Percentiles rank a stretch among this genome's conserved stretches.
phyloP scores from a whole-genome alignment of 2,888 invertebrate species.

The Tetragonisca angustula region DNA sequence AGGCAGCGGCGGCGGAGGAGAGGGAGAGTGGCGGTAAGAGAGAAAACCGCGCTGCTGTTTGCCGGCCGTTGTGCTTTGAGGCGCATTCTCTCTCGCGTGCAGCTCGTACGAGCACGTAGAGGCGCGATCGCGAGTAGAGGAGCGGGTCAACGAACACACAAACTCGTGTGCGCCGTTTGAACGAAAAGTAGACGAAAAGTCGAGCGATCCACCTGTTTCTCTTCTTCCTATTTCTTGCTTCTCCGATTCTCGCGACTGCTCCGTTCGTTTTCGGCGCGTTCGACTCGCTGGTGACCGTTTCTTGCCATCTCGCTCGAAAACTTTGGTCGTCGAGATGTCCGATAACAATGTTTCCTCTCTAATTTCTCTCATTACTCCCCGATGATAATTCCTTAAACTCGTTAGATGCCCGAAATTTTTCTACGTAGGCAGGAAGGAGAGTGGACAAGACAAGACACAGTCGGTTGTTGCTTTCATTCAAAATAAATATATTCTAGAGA shows the following conservation, averaged over 20 bases:
- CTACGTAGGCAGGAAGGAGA: not conserved
- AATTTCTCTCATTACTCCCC: too few species aligned
- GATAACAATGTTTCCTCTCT: not conserved
- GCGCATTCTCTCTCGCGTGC: constrained; percentile 53
- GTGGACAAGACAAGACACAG: constrained; percentile 7
- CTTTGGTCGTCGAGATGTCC: not conserved
- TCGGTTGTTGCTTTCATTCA: constrained; percentile 14
- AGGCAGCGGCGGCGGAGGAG: too few species aligned
- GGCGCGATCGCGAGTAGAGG: constrained; percentile 39
- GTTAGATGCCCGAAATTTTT: not conserved
- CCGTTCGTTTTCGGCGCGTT: not conserved
- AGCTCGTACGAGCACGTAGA: constrained; percentile 43
- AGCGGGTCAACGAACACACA: constrained; percentile 60
- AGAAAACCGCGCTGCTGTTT: constrained; percentile 46
- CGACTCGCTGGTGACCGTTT: constrained; percentile 21
- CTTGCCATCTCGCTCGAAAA: not conserved
- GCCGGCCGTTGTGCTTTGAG: constrained; percentile 31
- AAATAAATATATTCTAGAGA: constrained; percentile 37
- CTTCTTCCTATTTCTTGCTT: not conserved
- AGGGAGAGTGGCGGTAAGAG: constrained; percentile 9
- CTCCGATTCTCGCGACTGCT: not conserved
- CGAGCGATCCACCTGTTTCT: not conserved
- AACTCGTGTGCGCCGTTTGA: not conserved
- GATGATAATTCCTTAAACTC: too few species aligned
- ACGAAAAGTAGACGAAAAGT: constrained; percentile 24